Evolutionary conservation across 1,140 invertebrate genomes (phyloP).

Genomic region (Odontomachus brunneus): DNA sequence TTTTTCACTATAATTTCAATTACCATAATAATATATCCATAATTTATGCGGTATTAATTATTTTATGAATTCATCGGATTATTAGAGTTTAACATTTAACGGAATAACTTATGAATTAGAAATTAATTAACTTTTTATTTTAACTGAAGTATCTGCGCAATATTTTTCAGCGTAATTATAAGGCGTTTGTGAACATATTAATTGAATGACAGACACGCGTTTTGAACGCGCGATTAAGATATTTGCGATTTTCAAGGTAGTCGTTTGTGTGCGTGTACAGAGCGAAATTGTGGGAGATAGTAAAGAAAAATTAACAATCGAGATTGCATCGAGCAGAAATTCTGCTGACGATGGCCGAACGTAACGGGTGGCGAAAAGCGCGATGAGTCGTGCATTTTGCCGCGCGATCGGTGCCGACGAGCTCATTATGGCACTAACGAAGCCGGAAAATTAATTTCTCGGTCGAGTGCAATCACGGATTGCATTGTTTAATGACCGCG

Average conservation of each 20-base stretch:
- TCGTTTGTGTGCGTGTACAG: no score
- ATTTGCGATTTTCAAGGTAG: neutral
- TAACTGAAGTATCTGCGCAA: neutral
- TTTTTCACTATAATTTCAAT: no score
- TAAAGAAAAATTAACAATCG: slow-evolving; percentile 21
- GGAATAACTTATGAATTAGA: no score
- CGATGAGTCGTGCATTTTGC: slow-evolving; percentile 51
- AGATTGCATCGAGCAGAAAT: neutral
- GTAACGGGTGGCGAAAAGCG: slow-evolving; percentile 41
- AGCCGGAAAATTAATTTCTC: slow-evolving; percentile 76
- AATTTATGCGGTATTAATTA: neutral
- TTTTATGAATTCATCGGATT: neutral
- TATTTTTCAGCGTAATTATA: neutral
- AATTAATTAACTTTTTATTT: neutral
- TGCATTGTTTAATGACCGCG: slow-evolving; percentile 72
- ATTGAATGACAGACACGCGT: neutral
- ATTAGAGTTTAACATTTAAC: no score
- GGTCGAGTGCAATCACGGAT: slow-evolving; percentile 68
- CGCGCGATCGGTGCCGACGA: slow-evolving; percentile 62
- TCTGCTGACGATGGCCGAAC: slow-evolving; percentile 40
- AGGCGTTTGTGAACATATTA: neutral
- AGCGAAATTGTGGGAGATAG: no score
- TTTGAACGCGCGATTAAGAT: neutral
- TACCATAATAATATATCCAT: no score
- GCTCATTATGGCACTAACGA: slow-evolving; percentile 73